Evolutionary conservation across 2,797 vertebrate genomes (phyloP).

Genomic region (Decapterus maruadsi): DNA sequence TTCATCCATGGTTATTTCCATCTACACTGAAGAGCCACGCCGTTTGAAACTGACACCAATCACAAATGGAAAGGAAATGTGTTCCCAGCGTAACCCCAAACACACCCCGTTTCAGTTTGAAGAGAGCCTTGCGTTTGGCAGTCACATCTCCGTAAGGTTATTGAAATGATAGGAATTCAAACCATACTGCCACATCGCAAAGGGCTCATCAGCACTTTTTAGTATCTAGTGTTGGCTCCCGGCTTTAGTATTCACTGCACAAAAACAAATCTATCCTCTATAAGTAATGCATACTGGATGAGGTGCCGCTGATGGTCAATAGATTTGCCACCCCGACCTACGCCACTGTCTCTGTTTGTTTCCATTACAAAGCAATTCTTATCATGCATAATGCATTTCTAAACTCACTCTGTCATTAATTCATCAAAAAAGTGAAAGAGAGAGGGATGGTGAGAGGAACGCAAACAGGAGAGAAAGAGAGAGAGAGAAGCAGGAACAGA

Average conservation of each 20-base stretch:
- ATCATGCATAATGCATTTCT: conserved; percentile 78
- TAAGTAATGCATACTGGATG: conserved; percentile 74
- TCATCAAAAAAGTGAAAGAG: conserved; percentile 56
- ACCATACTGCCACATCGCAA: conserved; percentile 39
- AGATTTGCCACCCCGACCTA: conserved; percentile 67
- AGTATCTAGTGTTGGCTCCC: conserved; percentile 15
- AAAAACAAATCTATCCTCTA: conserved; percentile 68
- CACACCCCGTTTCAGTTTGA: conserved; percentile 21
- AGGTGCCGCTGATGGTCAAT: conserved; percentile 68
- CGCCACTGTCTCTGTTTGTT: conserved; percentile 71
- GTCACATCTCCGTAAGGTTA: conserved; percentile 22
- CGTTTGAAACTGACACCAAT: conserved; percentile 59
- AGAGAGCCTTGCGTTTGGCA: conserved; percentile 25
- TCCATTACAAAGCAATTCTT: conserved; percentile 78
- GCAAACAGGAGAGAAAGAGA: neutral
- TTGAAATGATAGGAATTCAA: conserved; percentile 47
- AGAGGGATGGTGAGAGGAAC: neutral
- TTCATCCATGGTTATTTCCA: conserved; percentile 61
- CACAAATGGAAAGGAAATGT: conserved; percentile 46
- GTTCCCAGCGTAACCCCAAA: conserved; percentile 31
- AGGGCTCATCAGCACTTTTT: conserved; percentile 55
- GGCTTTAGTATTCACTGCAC: conserved; percentile 56
- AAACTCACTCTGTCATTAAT: conserved; percentile 75
- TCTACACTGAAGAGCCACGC: conserved; percentile 43
- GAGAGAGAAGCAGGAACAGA: conserved; percentile 17